phyloP scores from a whole-genome alignment of 2,888 invertebrate species.

The Thymelicus sylvestris region DNA sequence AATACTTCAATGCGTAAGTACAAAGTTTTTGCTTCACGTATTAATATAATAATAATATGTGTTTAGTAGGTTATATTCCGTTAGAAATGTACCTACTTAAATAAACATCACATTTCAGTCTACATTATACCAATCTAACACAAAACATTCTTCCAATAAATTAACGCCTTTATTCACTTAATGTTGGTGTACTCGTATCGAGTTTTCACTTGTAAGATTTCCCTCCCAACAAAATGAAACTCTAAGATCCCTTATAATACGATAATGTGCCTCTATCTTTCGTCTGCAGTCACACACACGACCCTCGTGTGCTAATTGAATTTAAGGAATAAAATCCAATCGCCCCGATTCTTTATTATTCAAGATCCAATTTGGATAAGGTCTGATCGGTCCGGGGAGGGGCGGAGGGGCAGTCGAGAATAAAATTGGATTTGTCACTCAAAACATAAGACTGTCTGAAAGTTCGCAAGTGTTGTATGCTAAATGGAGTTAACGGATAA shows the following conservation, averaged over 20 bases:
- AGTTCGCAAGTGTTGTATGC: slow-evolving; percentile 29
- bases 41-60: no score
- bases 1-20: no score
- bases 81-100: no score
- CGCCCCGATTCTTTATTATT: slow-evolving; percentile 86
- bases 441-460: slow-evolving; percentile 82
- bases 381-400: slow-evolving; percentile 80
- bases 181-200: not conserved
- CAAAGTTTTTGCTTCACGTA: no score
- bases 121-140: no score
- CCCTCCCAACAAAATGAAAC: slow-evolving; percentile 61
- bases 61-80: no score
- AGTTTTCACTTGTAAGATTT: slow-evolving; percentile 40
- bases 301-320: slow-evolving; percentile 85
- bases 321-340: slow-evolving; percentile 86
- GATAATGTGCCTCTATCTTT: slow-evolving; percentile 81
- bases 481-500: slow-evolving; percentile 18
- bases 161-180: not conserved
- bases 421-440: slow-evolving; percentile 85
- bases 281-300: slow-evolving; percentile 82
- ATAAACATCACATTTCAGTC: no score
- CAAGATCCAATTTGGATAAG: slow-evolving; percentile 86
- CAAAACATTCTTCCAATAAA: no score
- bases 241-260: slow-evolving; percentile 78
- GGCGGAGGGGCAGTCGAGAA: slow-evolving; percentile 78